These are phyloP conservation scores for Trichonephila clavata DNA, from an alignment of 1,140 invertebrate genomes.

Conservation along the genomic window DNA sequence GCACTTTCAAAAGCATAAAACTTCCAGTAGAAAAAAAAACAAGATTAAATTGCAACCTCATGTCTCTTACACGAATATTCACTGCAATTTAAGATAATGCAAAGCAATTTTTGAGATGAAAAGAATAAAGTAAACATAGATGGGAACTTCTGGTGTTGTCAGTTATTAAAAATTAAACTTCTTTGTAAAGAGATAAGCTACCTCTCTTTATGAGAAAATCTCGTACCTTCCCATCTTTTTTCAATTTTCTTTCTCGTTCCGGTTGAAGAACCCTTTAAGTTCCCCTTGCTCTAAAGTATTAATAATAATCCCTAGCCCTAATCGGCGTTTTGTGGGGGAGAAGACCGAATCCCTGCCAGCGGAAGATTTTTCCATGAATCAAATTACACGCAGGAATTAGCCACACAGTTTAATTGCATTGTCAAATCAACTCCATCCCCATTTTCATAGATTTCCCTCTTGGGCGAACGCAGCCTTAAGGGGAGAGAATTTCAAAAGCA, in stretches of 20 bases:
- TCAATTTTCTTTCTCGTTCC: conserved; percentile 24
- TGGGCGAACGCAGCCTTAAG: not conserved
- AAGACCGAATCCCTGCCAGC: not conserved
- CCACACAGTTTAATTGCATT: conserved; percentile 59
- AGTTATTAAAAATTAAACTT: not conserved
- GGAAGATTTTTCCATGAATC: conserved; percentile 49
- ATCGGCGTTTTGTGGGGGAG: conserved; percentile 17
- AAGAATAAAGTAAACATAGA: too few relatives aligned
- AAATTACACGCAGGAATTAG: conserved; percentile 52
- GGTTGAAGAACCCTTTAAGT: not conserved
- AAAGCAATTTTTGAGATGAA: too few relatives aligned
- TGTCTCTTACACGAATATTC: too few relatives aligned
- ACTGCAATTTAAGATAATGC: too few relatives aligned
- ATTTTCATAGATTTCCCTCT: not conserved
- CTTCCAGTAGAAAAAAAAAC: too few relatives aligned
- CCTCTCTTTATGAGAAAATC: not conserved
- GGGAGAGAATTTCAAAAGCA: conserved; percentile 32
- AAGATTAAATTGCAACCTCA: too few relatives aligned
- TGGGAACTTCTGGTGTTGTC: not conserved
- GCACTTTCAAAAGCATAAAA: too few relatives aligned
- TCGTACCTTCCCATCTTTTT: not conserved
- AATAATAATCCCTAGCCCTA: conserved; percentile 16
- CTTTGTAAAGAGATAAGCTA: not conserved
- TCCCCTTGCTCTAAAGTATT: not conserved
- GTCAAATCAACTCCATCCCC: conserved; percentile 47